Evolutionary conservation across 2,113 vertebrate genomes (phyloP).

Genomic region (Petrocephalus zakoni): DNA sequence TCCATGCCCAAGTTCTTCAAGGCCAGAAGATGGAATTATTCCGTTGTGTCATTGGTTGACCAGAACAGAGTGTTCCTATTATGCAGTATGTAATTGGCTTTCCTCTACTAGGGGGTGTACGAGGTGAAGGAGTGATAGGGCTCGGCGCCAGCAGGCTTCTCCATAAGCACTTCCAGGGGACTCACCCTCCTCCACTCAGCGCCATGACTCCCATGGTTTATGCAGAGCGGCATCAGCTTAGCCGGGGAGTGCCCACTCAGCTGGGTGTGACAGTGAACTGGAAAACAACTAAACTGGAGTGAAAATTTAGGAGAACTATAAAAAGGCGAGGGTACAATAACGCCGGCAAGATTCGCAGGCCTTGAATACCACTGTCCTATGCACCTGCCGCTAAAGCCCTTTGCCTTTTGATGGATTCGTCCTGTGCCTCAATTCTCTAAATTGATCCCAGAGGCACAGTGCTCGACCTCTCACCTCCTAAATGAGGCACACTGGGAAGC

Average conservation of each 20-base stretch:
- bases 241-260: neutral
- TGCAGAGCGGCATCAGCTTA: neutral
- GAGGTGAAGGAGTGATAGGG: neutral
- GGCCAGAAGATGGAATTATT: neutral
- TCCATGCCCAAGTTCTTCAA: neutral
- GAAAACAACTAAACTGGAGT: neutral
- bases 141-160: neutral
- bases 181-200: neutral
- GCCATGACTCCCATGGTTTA: neutral
- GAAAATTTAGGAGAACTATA: neutral
- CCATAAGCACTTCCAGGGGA: neutral
- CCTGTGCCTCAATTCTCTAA: constrained; percentile 12
- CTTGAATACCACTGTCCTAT: neutral
- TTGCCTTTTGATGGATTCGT: constrained; percentile 20
- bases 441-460: constrained; percentile 35
- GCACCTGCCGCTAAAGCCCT: constrained; percentile 16
- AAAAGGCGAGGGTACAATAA: neutral
- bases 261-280: neutral
- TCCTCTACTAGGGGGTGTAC: neutral
- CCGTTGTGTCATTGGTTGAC: neutral
- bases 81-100: neutral
- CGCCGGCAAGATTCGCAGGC: neutral
- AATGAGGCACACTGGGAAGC: constrained; percentile 32
- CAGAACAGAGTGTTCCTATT: neutral
- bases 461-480: constrained; percentile 26